Evolutionary conservation across 2,797 vertebrate species (phyloP).

Genomic region (Chrosomus eos): DNA sequence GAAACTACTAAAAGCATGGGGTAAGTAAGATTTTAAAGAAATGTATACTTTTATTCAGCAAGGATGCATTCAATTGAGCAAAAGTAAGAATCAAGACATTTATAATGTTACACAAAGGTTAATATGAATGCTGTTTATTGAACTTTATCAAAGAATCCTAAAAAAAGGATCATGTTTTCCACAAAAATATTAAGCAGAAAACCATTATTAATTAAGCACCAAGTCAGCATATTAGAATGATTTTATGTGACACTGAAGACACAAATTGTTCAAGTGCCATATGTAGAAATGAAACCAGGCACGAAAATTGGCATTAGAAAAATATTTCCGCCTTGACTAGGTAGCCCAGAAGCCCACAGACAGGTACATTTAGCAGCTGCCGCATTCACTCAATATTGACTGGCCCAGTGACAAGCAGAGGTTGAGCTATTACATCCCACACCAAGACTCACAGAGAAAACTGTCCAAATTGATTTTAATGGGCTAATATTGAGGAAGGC

Average conservation of each 20-base stretch:
- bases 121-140: background rate
- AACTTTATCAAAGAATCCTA: background rate
- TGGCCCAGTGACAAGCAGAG: background rate
- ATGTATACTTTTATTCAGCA: background rate
- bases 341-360: constrained; percentile 24
- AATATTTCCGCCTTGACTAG: background rate
- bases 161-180: background rate
- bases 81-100: background rate
- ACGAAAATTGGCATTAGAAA: background rate
- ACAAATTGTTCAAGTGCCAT: background rate
- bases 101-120: background rate
- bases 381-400: background rate
- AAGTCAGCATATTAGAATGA: background rate
- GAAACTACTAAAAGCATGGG: background rate
- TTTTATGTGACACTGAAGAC: background rate
- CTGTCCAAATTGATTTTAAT: constrained; percentile 20
- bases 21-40: background rate
- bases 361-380: constrained; percentile 8
- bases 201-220: background rate
- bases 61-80: background rate
- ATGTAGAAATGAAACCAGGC: background rate
- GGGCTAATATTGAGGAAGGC: background rate
- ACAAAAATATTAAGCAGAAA: background rate
- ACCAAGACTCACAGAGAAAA: constrained; percentile 11
- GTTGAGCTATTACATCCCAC: background rate